Evolutionary conservation across 2,113 vertebrate genomes (phyloP), one percentile per base, ranked within the genome.

Genomic region (Ivindomyrus marchei): DNA sequence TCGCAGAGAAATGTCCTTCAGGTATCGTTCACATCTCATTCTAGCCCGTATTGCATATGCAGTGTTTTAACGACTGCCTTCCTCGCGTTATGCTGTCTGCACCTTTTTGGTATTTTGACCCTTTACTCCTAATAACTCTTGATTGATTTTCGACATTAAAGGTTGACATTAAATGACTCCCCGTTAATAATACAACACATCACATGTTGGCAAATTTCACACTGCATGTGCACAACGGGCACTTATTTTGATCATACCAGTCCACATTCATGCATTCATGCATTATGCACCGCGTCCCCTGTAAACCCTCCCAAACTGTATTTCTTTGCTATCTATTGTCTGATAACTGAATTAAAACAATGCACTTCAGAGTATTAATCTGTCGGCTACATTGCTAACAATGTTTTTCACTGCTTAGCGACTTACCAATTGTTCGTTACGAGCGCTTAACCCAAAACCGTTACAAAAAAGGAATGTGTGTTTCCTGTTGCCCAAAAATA

Each of bases 381-480:
- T n/a, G 49, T 36, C 85, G 49, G 85, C 50, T 36, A 56, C n/a
- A 56, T 49, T 24, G 15, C 74, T 42, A 45, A 13, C 88, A 27
- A 2, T 74, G 31, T 77, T 88, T 45, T 70, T 88, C 70, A 56
- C 50, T 13, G 80, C 50, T 45, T 56, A 46, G 31, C 89, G 31
- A 85, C 89, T 89, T 85, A 89, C 89, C 89, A 56, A 46, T 89
- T 62, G 10, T 89, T 58, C 19, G 45, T 89, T 11, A 45, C 2
- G 6, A 8, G 24, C 21, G 56, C 7, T 56, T 36, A 11, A 8
- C 27, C 66, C 27, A 13, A 80, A 21, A 80, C 17, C 46, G 36
- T 85, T 89, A 56, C 13, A 84, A 52, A 45, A 56, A 58, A 56
- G 42, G 36, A 36, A 31, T 85, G 15, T 85, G 8, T 58, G 39